Base-by-base conservation (phyloP, 1,140 invertebrate genomes). In the Saxidomus purpurata region DNA sequence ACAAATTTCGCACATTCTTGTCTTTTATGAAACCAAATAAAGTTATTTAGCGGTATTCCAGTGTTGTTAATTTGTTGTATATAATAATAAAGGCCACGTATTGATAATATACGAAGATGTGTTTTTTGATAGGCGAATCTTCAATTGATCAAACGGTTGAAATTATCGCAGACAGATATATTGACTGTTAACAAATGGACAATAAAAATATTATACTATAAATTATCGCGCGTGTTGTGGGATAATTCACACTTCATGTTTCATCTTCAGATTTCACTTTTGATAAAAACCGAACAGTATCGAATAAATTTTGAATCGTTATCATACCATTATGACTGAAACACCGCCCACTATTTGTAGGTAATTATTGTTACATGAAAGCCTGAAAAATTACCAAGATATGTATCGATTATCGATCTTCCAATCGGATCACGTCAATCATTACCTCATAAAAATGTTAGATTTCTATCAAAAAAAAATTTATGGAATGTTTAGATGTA, bases 121-220 rank as follows among this genome's bases (percentile, higher is more conserved):
- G 22, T 34, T 13, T 13, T n/a, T 28, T 28, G 67, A 77, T 11
- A 77, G 74, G 43, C 28, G 74, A 31, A 77, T 31, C n/a, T 77
- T 52, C 28, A 49, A 77, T 77, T 77, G 47, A 31, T 82, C 59
- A 67, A 38, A 63, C 80, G 19, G 80, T 61, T 61, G 43, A 82
- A 22, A 40, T 82, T 34, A 38, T 52, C 49, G 43, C 80, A 82
- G 80, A 84, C 82, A 69, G 59, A 15, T 84, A 74, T 76, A 86
- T 86, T 86, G 55, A 28, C 49, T 86, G 69, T 86, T 59, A 86
- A 86, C 55, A 76, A 86, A 25, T 71, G 52, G 34, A 77, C 36
- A 59, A 86, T 77, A 86, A 38, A 86, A 59, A 77, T 84, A 59
- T 86, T 55, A 86, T 63, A 67, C 49, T 52, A 55, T 59, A 86